phyloP scores from a whole-genome alignment of 2,113 vertebrate species.

The Cephalopterus ornatus region DNA sequence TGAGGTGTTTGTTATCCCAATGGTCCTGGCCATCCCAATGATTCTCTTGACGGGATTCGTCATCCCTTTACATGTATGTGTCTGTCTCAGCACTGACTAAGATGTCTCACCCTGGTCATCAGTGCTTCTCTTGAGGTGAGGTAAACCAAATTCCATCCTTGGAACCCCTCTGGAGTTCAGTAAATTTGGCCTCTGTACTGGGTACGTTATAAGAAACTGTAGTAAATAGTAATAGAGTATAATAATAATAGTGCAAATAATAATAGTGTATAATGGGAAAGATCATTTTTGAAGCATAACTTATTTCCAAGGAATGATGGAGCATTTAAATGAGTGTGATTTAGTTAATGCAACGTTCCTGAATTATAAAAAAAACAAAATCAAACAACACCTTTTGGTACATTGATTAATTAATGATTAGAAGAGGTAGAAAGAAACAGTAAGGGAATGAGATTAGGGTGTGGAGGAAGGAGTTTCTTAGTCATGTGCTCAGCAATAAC shows the following conservation, averaged over 20 bases:
- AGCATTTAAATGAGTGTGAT: neutral
- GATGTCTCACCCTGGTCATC: neutral
- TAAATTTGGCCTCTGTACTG: neutral
- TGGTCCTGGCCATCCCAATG: neutral
- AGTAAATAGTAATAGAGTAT: neutral
- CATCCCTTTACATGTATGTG: rapidly evolving
- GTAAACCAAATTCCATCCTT: neutral
- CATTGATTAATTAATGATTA: neutral
- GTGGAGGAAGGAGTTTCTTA: neutral
- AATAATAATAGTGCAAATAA: neutral
- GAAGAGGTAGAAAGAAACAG: neutral
- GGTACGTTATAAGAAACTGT: neutral
- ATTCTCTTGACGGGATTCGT: neutral
- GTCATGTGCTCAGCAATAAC: neutral
- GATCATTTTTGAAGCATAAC: neutral
- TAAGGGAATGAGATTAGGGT: neutral
- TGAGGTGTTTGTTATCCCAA: neutral
- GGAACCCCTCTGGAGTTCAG: neutral
- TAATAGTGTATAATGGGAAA: neutral
- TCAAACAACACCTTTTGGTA: neutral
- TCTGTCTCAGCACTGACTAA: neutral
- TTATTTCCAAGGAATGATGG: neutral
- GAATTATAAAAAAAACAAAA: neutral
- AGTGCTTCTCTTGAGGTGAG: neutral
- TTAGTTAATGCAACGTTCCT: neutral